These are phyloP conservation scores for Aegithalos caudatus DNA, from an alignment of 2,113 vertebrate species.

Conservation along the genomic window DNA sequence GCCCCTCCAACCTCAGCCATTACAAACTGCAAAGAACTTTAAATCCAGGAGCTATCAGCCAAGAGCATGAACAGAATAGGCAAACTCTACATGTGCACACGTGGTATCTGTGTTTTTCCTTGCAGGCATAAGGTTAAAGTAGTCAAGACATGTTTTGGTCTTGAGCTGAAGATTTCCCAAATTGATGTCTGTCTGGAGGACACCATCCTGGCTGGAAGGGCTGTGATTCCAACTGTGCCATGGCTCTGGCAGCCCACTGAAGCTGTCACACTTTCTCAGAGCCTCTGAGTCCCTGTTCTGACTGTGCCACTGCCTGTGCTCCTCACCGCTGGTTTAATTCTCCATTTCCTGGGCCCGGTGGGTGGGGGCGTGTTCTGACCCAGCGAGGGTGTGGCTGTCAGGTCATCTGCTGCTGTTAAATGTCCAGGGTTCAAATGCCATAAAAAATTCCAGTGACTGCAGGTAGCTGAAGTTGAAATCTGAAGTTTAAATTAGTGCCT, in stretches of 20 bases:
- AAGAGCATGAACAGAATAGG: neutral
- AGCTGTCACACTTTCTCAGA: neutral
- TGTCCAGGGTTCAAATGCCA: neutral
- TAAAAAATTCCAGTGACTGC: neutral
- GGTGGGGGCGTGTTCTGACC: neutral
- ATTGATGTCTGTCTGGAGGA: fast-evolving
- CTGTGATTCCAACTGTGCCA: neutral
- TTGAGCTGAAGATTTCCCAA: neutral
- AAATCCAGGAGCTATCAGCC: neutral
- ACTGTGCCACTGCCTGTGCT: neutral
- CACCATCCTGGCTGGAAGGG: neutral
- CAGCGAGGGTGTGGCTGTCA: neutral
- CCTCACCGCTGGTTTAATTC: slow-evolving; percentile 1
- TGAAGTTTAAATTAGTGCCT: neutral
- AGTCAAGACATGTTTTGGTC: neutral
- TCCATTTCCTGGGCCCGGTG: neutral
- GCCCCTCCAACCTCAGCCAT: neutral
- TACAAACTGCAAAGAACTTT: neutral
- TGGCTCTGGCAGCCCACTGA: neutral
- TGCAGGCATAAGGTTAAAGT: neutral
- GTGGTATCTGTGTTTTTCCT: neutral
- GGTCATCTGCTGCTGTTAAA: neutral
- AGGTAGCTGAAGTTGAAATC: neutral
- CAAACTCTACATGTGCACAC: neutral
- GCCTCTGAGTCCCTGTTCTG: neutral